A percentile compares a stretch with the other conserved stretches of the same genome.
phyloP scores from a whole-genome alignment of 1,140 invertebrate genomes.

The Daktulosphaira vitifoliae region DNA sequence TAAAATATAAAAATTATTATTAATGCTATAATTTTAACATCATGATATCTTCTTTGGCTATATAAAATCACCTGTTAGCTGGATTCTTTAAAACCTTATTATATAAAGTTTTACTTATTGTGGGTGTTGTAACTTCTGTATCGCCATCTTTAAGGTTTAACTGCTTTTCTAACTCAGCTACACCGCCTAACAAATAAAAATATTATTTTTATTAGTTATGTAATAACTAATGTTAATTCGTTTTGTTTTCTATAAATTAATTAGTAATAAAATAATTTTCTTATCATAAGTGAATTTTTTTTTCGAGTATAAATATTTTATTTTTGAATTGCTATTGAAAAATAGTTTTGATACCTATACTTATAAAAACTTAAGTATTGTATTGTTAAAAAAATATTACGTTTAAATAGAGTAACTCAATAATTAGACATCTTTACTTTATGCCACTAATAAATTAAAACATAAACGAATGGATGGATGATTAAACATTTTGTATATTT shows the following conservation, averaged over 20 bases:
- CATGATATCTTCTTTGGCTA: background rate
- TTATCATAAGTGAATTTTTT: background rate
- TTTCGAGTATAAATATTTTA: background rate
- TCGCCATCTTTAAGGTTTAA: constrained; percentile 46
- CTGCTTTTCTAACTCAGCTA: constrained; percentile 72
- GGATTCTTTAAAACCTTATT: constrained; percentile 43
- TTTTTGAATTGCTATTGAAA: too few relatives aligned
- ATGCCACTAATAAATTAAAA: too few relatives aligned
- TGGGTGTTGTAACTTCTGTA: constrained; percentile 47
- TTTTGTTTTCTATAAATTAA: background rate
- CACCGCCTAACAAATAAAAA: constrained; percentile 50
- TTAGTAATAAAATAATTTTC: background rate
- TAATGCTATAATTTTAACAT: background rate
- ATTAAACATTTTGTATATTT: too few relatives aligned
- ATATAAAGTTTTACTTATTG: constrained; percentile 63
- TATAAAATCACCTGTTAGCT: constrained; percentile 12
- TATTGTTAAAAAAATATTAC: too few relatives aligned
- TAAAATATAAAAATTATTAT: constrained; percentile 5
- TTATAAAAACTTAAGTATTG: too few relatives aligned
- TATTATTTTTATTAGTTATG: background rate
- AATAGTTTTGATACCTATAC: too few relatives aligned
- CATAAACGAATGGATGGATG: too few relatives aligned
- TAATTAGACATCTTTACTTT: too few relatives aligned
- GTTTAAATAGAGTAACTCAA: too few relatives aligned
- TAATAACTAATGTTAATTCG: too few relatives aligned